Percentiles rank a stretch among this genome's conserved stretches.
phyloP scores from a whole-genome alignment of 2,113 vertebrate genomes.

The Mus pahari region DNA sequence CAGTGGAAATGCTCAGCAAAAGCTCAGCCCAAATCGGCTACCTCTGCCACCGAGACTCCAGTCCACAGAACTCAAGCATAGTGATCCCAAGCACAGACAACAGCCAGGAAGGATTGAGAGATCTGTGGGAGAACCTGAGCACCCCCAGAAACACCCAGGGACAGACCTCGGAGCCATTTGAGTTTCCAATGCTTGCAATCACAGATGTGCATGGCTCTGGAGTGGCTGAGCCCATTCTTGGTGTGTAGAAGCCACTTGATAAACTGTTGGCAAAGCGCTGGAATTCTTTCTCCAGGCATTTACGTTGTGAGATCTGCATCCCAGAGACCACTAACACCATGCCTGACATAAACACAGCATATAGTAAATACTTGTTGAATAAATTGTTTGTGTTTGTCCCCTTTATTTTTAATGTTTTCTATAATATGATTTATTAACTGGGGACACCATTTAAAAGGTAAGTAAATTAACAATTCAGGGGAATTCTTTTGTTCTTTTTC shows the following conservation, averaged over 20 bases:
- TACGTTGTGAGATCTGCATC: not conserved
- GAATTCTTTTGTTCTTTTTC: not conserved
- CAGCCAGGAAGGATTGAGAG: not conserved
- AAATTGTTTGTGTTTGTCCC: constrained; percentile 24
- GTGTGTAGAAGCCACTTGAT: not conserved
- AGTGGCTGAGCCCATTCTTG: not conserved
- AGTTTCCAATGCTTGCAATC: not conserved
- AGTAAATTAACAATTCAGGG: constrained; percentile 61
- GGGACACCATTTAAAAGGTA: constrained; percentile 31
- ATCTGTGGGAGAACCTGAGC: not conserved
- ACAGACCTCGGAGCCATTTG: not conserved
- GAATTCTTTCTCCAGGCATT: not conserved
- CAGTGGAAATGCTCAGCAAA: not conserved
- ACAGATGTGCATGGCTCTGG: not conserved
- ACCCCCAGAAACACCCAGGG: not conserved
- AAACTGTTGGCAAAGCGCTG: not conserved
- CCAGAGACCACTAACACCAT: not conserved
- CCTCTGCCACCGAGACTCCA: not conserved
- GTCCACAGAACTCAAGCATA: not conserved
- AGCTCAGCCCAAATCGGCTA: not conserved
- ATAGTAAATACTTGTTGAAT: not conserved
- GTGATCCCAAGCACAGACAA: not conserved
- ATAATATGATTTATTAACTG: constrained; percentile 47
- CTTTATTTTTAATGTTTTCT: constrained; percentile 47
- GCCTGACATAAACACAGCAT: not conserved